These are phyloP conservation scores for Muscidifurax raptorellus DNA, from an alignment of 1,140 invertebrate species.

Conservation along the genomic window DNA sequence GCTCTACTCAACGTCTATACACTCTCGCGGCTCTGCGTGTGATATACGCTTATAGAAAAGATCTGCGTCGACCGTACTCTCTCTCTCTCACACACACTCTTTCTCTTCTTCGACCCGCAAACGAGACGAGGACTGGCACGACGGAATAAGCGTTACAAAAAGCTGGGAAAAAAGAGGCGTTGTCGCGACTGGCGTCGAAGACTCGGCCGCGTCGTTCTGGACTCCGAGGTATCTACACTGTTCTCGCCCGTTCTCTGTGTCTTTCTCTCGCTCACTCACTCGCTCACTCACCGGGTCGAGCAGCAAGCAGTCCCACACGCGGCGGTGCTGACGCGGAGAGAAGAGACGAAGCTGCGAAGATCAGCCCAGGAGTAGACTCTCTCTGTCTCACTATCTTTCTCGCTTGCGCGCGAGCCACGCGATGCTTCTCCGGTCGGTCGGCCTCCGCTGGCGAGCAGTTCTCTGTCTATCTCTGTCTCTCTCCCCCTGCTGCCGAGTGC, in stretches of 20 bases:
- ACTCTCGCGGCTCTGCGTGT: neutral
- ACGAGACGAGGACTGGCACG: neutral
- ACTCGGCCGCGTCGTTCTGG: neutral
- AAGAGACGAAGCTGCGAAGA: conserved; percentile 27
- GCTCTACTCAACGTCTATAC: neutral
- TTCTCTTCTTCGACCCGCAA: neutral
- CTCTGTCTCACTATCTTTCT: neutral
- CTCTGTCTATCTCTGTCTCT: conserved; percentile 1
- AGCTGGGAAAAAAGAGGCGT: conserved; percentile 45
- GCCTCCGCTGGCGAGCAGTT: neutral
- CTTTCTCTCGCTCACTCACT: neutral
- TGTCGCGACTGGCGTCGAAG: conserved; percentile 27
- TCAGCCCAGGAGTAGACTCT: conserved; percentile 29
- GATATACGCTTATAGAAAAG: conserved; percentile 4
- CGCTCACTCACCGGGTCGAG: neutral
- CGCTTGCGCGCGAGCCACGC: neutral
- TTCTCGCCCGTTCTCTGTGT: neutral
- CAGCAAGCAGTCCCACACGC: neutral
- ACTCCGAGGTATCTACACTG: neutral
- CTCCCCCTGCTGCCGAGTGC: conserved; percentile 28
- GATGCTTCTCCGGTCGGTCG: neutral
- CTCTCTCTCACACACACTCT: neutral
- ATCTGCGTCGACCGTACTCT: neutral
- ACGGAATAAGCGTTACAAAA: conserved; percentile 3
- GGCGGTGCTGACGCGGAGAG: neutral